A percentile compares a stretch with the other conserved stretches of the same genome.
These are phyloP conservation scores for Desmodus rotundus DNA, from an alignment of 2,113 vertebrate species.

Conservation along the genomic window DNA sequence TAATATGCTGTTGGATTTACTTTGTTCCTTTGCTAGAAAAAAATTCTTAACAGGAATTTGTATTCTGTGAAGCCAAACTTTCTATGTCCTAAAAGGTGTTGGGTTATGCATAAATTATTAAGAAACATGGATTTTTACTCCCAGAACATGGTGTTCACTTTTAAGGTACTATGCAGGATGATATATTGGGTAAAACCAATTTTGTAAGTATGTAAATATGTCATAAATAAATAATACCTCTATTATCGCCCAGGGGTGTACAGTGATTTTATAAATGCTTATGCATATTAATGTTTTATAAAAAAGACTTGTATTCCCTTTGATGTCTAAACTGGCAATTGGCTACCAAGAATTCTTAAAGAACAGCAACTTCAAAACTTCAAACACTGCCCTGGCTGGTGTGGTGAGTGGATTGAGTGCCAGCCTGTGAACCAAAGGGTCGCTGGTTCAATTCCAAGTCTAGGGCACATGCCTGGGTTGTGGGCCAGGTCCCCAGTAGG, in stretches of 20 bases:
- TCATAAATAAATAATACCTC: constrained; percentile 66
- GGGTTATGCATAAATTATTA: constrained; percentile 43
- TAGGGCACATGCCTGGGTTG: no score
- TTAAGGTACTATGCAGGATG: constrained; percentile 29
- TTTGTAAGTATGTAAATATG: constrained; percentile 72
- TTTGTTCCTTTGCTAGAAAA: constrained; percentile 34
- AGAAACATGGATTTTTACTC: constrained; percentile 38
- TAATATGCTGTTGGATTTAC: background rate
- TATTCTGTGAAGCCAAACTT: constrained; percentile 45
- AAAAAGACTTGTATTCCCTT: background rate
- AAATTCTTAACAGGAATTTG: constrained; percentile 7
- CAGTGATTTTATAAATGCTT: background rate
- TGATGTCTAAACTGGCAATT: background rate
- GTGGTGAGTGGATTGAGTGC: no score
- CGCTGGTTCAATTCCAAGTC: no score
- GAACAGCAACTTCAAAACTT: background rate
- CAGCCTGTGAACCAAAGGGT: no score
- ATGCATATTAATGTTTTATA: background rate
- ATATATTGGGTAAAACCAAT: constrained; percentile 37
- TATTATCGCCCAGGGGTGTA: constrained; percentile 10
- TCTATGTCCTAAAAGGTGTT: constrained; percentile 29
- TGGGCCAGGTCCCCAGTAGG: no score
- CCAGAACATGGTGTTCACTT: constrained; percentile 22
- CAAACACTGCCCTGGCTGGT: background rate
- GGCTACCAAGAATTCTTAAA: background rate